phyloP scores from a whole-genome alignment of 1,140 invertebrate species.

The Drosophila orena region DNA sequence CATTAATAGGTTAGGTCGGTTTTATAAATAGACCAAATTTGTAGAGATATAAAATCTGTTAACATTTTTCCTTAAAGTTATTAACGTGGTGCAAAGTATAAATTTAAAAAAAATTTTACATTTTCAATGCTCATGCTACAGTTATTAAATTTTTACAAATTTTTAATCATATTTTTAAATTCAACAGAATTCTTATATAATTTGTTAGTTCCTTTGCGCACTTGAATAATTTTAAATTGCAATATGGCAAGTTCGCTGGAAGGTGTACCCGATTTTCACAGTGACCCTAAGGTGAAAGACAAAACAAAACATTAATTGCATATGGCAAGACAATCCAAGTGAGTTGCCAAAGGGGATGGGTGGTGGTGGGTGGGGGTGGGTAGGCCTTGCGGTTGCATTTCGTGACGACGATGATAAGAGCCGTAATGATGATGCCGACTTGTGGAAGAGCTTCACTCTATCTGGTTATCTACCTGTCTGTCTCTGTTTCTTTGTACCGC shows the following conservation, averaged over 20 bases:
- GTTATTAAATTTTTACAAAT: no score
- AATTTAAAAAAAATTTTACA: no score
- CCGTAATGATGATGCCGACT: slow-evolving; percentile 40
- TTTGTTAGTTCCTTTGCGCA: no score
- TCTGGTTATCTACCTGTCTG: slow-evolving; percentile 30
- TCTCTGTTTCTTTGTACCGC: slow-evolving; percentile 8
- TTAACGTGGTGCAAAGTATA: no score
- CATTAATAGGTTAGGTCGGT: no score
- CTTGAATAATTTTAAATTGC: no score
- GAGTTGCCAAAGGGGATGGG: not conserved
- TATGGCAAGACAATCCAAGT: slow-evolving; percentile 48
- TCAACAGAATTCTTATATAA: no score
- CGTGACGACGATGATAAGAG: slow-evolving; percentile 55
- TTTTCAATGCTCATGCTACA: no score
- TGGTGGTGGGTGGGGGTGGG: not conserved
- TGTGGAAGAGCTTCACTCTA: slow-evolving; percentile 24
- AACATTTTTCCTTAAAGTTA: no score
- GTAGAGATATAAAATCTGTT: no score
- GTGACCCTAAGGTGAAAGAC: slow-evolving; percentile 52
- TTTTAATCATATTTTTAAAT: no score
- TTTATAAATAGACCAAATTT: not conserved
- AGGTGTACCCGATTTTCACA: not conserved
- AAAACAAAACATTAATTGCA: slow-evolving; percentile 61
- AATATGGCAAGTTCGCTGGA: no score
- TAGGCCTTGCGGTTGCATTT: slow-evolving; percentile 60